Evolutionary conservation across 2,888 invertebrate species (phyloP), one percentile per base, ranked within the genome.

Genomic region (Lathronympha strigana): DNA sequence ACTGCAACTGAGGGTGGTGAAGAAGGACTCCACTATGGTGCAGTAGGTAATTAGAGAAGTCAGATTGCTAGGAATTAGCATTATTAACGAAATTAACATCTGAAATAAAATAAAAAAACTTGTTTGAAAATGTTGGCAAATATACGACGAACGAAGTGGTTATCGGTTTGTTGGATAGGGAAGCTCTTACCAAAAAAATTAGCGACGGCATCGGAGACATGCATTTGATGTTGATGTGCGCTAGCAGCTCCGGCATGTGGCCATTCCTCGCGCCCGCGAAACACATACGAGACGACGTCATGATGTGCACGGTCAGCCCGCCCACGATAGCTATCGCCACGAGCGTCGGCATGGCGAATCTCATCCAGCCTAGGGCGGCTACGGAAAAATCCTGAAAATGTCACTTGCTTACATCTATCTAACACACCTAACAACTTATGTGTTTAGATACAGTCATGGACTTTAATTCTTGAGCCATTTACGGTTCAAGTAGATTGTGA

Each of bases 311-410:
- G 68, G 98, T 97, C 3, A 99, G 93, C 1, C 98, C 98, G 66
- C 98, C 98, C 79, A 98, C 94, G 1, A 98, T 96, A 0, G 98
- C 98, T 63, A 98, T 93, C 0, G 98, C 98, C 1, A 99, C 98
- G 92, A 98, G 94, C 4, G 97, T 86, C 0, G 98, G 98, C 94
- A 99, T 97, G 15, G 95, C 93, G 94, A 96, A 96, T 8, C 95
- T 92, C 76, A 96, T 92, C 69, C 91, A 89, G 5, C 97, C 97
- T 68, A 98, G 91, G 8, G 97, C 93, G 72, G 94, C 92, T 68
- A 95, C 93, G 8, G 97, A 96, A 83, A 98, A 98, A 40, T 97
- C 97, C 98, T 98, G 83, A 50, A 84, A 82, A 31, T 6, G 5
- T n/a, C 5, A 21, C n/a, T 4, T 11, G 23, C 13, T 25, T 55